A percentile compares a stretch with the other conserved stretches of the same genome.
These are phyloP conservation scores for Hecatera dysodea DNA, from an alignment of 2,888 invertebrate species.

Conservation along the genomic window DNA sequence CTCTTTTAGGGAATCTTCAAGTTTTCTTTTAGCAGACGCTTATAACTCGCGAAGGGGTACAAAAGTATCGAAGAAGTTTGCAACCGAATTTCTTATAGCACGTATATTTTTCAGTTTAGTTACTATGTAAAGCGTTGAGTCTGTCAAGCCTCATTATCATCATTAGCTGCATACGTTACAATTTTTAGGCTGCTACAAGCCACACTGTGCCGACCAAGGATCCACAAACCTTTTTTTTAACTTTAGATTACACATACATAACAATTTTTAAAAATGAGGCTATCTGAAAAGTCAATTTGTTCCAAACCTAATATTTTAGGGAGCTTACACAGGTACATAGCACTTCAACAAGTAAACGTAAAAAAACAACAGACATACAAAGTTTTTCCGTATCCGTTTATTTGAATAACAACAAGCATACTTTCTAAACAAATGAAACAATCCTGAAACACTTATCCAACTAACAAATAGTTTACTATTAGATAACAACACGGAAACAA, in stretches of 20 bases:
- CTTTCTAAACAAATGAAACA: not conserved
- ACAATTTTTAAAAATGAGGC: not conserved
- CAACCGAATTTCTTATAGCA: not conserved
- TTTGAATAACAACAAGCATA: not conserved
- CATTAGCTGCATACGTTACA: not conserved
- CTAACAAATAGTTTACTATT: slow-evolving; percentile 39
- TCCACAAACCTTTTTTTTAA: not conserved
- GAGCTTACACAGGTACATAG: too few species aligned
- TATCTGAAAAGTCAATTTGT: too few species aligned
- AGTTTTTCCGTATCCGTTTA: not conserved
- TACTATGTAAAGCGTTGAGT: not conserved
- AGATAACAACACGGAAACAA: slow-evolving; percentile 61
- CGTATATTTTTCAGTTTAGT: too few species aligned
- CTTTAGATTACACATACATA: not conserved
- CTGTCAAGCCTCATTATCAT: not conserved
- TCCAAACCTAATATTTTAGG: not conserved
- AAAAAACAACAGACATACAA: not conserved
- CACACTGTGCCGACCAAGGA: not conserved
- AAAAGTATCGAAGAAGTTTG: not conserved
- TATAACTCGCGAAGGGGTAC: not conserved
- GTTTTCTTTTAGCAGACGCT: not conserved
- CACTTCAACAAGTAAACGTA: not conserved
- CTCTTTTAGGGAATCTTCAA: not conserved
- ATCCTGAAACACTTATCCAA: slow-evolving; percentile 24
- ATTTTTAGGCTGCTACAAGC: not conserved